A percentile compares a stretch with the other conserved stretches of the same genome.
Conservation (phyloP, 2,113 vertebrate species). For the Mirounga angustirostris region DNA sequence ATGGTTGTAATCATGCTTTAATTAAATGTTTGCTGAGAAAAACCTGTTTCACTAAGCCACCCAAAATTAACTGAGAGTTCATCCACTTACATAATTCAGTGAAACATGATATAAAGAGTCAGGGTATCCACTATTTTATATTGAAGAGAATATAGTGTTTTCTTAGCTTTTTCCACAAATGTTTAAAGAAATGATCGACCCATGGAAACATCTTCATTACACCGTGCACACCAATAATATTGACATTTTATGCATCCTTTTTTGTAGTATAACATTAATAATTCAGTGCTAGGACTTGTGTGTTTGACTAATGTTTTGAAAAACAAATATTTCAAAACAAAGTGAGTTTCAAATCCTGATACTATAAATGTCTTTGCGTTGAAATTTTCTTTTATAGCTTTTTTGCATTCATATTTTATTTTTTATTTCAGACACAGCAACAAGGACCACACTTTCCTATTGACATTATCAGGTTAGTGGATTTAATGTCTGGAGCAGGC, state of each 20-base stretch:
- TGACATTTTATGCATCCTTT: not conserved
- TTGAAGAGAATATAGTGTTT: not conserved
- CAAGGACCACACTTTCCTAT: not conserved
- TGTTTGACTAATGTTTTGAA: not conserved
- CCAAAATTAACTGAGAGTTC: conserved; percentile 33
- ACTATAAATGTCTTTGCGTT: not conserved
- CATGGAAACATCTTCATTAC: not conserved
- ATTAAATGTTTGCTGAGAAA: conserved; percentile 68
- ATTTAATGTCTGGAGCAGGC: not conserved
- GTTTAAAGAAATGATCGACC: not conserved
- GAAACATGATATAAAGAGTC: conserved; percentile 45
- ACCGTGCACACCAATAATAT: not conserved
- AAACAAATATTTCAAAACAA: conserved; percentile 68
- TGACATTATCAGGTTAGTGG: not conserved
- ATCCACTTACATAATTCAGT: not conserved
- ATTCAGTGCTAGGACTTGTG: conserved; percentile 7
- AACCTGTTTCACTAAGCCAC: conserved; percentile 68
- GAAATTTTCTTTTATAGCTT: not conserved
- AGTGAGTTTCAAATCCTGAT: not conserved
- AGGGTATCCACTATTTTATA: conserved; percentile 20
- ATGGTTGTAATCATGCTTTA: conserved; percentile 65
- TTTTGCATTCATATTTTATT: not conserved
- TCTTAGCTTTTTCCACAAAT: not conserved
- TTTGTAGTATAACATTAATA: not conserved
- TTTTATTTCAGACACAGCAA: not conserved